These are phyloP conservation scores for Paraescarpia echinospica DNA, from an alignment of 1,140 invertebrate species.

Conservation along the genomic window DNA sequence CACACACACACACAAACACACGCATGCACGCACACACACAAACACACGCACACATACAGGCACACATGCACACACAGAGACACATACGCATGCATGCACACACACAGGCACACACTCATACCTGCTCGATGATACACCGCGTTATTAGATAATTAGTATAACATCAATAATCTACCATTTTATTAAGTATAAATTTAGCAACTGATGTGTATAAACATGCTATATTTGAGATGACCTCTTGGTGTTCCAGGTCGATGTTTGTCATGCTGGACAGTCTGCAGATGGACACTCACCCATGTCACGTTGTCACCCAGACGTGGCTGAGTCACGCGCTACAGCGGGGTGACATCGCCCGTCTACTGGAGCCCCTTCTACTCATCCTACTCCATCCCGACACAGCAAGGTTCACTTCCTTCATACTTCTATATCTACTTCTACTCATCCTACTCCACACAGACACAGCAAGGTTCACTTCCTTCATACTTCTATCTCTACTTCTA, in stretches of 20 bases:
- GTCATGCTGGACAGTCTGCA: conserved; percentile 78
- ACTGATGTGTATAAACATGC: neutral
- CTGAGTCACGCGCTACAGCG: conserved; percentile 72
- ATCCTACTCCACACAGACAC: no score
- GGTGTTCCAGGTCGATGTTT: conserved; percentile 67
- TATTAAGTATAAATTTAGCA: neutral
- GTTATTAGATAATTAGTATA: neutral
- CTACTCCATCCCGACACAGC: conserved; percentile 80
- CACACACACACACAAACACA: no score
- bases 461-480: no score
- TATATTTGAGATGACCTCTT: neutral
- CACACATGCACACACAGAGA: neutral
- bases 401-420: conserved; percentile 52
- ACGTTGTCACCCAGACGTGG: conserved; percentile 73
- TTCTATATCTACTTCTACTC: no score
- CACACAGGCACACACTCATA: neutral
- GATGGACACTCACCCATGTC: conserved; percentile 70
- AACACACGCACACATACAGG: neutral
- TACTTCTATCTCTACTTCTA: no score
- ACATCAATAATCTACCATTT: neutral
- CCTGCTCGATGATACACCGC: no score
- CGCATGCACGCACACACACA: neutral
- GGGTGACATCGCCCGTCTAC: conserved; percentile 75
- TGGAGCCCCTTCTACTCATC: conserved; percentile 78
- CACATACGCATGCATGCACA: neutral